phyloP scores from a whole-genome alignment of 1,140 invertebrate species.

The Acromyrmex charruanus region DNA sequence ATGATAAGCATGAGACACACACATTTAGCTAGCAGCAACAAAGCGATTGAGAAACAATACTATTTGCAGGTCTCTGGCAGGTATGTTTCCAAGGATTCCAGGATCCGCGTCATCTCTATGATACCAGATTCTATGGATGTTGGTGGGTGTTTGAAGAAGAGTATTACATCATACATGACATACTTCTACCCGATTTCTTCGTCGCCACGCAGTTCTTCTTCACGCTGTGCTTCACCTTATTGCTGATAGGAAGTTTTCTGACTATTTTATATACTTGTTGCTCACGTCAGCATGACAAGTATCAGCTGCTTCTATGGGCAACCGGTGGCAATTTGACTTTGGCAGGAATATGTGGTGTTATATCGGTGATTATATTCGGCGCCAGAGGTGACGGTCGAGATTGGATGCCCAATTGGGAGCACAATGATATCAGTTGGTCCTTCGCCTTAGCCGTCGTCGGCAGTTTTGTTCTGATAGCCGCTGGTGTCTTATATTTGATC shows the following conservation, averaged over 20 bases:
- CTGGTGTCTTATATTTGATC: slow-evolving; percentile 92
- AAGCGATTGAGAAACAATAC: background rate
- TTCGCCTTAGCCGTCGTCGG: slow-evolving; percentile 95
- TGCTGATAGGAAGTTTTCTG: slow-evolving; percentile 91
- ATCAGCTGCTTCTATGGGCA: slow-evolving; percentile 91
- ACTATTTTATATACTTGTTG: slow-evolving; percentile 92
- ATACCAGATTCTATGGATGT: slow-evolving; percentile 92
- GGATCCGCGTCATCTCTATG: slow-evolving; percentile 93
- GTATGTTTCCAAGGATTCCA: slow-evolving; percentile 95
- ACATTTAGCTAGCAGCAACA: background rate
- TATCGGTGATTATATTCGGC: slow-evolving; percentile 94
- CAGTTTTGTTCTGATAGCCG: slow-evolving; percentile 90
- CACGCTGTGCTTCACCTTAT: slow-evolving; percentile 93
- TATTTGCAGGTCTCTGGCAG: slow-evolving; percentile 94
- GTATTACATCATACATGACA: slow-evolving; percentile 95
- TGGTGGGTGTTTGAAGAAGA: slow-evolving; percentile 98
- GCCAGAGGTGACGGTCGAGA: slow-evolving; percentile 95
- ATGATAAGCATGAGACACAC: background rate
- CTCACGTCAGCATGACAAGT: slow-evolving; percentile 92
- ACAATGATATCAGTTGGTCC: slow-evolving; percentile 98
- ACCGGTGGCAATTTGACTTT: slow-evolving; percentile 91
- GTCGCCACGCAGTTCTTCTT: slow-evolving; percentile 97
- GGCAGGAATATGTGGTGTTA: slow-evolving; percentile 91
- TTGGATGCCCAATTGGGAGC: slow-evolving; percentile 99
- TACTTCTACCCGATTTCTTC: slow-evolving; percentile 95